Base-by-base conservation (phyloP, 2,113 vertebrate species). In the Thunnus maccoyii region DNA sequence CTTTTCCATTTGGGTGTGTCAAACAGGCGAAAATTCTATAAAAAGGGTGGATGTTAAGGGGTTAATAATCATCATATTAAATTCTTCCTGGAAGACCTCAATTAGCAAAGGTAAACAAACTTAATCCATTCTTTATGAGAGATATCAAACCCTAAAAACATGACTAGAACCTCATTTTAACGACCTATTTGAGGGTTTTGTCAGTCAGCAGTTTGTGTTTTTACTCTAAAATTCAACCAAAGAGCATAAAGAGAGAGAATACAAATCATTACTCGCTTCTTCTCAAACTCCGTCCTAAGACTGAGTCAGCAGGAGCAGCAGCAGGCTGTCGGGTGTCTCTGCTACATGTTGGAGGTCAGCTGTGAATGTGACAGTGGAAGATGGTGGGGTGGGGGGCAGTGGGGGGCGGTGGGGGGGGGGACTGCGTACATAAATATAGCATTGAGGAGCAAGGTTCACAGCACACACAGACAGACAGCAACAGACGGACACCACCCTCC, bases 391-490 rank as follows among this genome's bases (percentile, higher is more conserved):
- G 65, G 71, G 41, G 65, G 22, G 22, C 20, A 1, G 32, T 2
- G 32, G 32, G 5, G 32, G 32, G 67, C 61, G 75, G 36, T 54
- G 58, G n/a, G 16, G 60, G 46, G 25, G 61, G 51, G 8, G 30
- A 12, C 5, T 20, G 44, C 44, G 67, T 46, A 8, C 30, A 46
- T 85, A 94, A 94, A 95, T 93, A 94, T 92, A 95, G 88, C 83
- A 75, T 27, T 50, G 67, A 86, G 69, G 84, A 89, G 81, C 86
- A 89, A 65, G 72, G 91, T 80, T 92, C 86, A 91, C 73, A 55
- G 74, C 82, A 70, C 48, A 67, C 67, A 64, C 72, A 94, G 91
- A 94, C 74, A 64, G 92, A 94, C 92, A 94, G 93, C 90, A 58
- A 93, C 94, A 94, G 91, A 85, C 55, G 87, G 84, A 32, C 22